Evolutionary conservation across 2,113 vertebrate genomes (phyloP).

Genomic region (Megaceryle maxima): DNA sequence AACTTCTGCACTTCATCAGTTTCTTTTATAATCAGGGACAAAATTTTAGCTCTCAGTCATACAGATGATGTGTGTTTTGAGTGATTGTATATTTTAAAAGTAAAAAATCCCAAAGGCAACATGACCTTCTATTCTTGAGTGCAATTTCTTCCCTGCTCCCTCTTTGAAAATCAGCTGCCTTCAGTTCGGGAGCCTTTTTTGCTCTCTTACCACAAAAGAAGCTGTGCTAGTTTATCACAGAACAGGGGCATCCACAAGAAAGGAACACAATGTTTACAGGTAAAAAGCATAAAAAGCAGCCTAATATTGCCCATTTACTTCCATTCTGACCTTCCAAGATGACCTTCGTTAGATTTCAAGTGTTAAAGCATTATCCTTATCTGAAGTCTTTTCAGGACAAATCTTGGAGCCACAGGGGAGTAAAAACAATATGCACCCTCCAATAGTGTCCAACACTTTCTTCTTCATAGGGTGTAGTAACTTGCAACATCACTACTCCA

Average conservation of each 20-base stretch:
- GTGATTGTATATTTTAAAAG: neutral
- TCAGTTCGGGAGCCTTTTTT: neutral
- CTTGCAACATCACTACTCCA: neutral
- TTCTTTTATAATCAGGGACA: neutral
- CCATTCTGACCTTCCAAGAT: neutral
- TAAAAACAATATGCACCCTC: neutral
- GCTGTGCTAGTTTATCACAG: neutral
- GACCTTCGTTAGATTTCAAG: neutral
- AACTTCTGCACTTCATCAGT: conserved; percentile 28
- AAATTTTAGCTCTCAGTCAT: neutral
- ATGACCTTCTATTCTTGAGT: neutral
- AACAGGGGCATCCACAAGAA: neutral
- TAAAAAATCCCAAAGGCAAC: neutral
- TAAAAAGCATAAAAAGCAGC: neutral
- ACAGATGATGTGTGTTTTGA: neutral
- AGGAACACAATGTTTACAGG: neutral
- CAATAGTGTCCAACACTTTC: neutral
- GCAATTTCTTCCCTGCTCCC: neutral
- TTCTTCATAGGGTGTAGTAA: neutral
- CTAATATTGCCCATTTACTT: neutral
- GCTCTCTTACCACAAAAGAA: neutral
- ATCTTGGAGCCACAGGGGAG: neutral
- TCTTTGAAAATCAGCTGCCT: neutral
- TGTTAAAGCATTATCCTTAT: neutral
- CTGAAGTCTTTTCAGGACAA: neutral